A percentile compares a stretch with the other conserved stretches of the same genome.
Conservation (phyloP, 2,888 invertebrate genomes). For the Cistogaster globosa region DNA sequence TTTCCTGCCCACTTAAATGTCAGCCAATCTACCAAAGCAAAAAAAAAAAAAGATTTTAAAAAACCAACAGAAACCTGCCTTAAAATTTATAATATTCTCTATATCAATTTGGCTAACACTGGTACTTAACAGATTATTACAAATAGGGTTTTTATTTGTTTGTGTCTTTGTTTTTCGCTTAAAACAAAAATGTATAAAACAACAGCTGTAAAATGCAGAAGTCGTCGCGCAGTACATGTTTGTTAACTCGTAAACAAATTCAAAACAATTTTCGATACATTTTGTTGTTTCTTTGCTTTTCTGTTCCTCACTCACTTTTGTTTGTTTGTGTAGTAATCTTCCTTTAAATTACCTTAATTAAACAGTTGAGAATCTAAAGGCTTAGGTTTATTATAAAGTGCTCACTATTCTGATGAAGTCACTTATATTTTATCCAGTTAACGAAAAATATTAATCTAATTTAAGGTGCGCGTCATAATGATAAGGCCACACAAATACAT, state of each 20-base stretch:
- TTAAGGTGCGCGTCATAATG: too few species aligned
- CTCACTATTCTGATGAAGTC: too few species aligned
- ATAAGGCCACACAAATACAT: too few species aligned
- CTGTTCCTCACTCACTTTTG: background rate
- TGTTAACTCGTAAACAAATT: conserved; percentile 31
- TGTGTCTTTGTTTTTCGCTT: background rate
- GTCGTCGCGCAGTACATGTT: background rate
- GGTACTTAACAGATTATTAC: conserved; percentile 53
- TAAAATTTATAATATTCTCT: conserved; percentile 13
- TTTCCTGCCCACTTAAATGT: conserved; percentile 66
- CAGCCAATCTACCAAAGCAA: background rate
- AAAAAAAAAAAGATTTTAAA: conserved; percentile 17
- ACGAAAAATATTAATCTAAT: too few species aligned
- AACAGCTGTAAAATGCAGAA: conserved; percentile 54
- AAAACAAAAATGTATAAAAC: conserved; percentile 39
- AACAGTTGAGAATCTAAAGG: conserved; percentile 29
- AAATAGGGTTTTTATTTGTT: conserved; percentile 16
- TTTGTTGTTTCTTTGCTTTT: background rate
- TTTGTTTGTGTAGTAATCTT: conserved; percentile 12
- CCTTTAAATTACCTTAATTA: conserved; percentile 36
- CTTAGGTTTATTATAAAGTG: conserved; percentile 1
- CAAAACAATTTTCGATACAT: conserved; percentile 37
- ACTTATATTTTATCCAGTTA: too few species aligned
- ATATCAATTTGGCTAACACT: conserved; percentile 48
- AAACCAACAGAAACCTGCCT: conserved; percentile 33